Conservation (phyloP, 2,888 invertebrate genomes). For the Trissoscelio sp. region DNA sequence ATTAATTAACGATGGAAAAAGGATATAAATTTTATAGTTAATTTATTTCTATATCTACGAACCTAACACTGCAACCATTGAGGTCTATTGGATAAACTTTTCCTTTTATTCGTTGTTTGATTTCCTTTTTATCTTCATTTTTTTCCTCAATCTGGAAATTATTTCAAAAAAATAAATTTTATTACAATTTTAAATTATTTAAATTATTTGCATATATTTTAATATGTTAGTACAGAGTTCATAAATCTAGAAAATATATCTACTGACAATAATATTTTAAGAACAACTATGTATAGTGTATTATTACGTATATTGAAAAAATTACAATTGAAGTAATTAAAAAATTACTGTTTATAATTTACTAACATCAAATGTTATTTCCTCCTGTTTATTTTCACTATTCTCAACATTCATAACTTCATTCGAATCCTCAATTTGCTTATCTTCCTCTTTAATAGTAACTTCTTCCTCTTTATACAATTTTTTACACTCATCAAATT, state of each 20-base stretch:
- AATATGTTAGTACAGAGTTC: too few relatives aligned
- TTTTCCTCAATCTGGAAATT: conserved; percentile 9
- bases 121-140: not conserved
- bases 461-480: not conserved
- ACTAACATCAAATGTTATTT: too few relatives aligned
- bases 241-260: not conserved
- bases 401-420: not conserved
- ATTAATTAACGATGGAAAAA: too few relatives aligned
- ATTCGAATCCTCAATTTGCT: not conserved
- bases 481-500: conserved; percentile 39
- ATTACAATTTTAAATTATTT: not conserved
- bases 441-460: not conserved
- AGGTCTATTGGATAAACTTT: conserved; percentile 79
- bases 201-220: not conserved
- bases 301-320: too few relatives aligned
- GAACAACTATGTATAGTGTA: too few relatives aligned
- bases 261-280: too few relatives aligned
- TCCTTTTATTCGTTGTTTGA: conserved; percentile 68
- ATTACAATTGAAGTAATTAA: too few relatives aligned
- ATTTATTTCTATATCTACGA: conserved; percentile 26
- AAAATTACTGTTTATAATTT: too few relatives aligned
- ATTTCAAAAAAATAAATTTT: not conserved
- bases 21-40: too few relatives aligned
- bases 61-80: conserved; percentile 78
- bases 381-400: too few relatives aligned